Base-by-base conservation (phyloP, 2,888 invertebrate genomes). In the Sepiola atlantica region DNA sequence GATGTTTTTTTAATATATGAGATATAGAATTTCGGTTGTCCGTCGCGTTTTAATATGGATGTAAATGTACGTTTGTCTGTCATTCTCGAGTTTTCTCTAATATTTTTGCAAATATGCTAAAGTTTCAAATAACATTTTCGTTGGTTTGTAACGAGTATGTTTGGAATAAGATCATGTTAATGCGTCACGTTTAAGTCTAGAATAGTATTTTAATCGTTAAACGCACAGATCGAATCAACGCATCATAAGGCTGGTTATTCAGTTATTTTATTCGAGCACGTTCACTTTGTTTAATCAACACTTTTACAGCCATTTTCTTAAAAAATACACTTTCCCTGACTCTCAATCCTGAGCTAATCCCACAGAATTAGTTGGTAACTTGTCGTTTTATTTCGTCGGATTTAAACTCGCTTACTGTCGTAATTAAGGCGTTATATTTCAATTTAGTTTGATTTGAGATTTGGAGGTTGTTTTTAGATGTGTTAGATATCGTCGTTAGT, bases 361-460 rank as follows among this genome's bases (percentile, higher is more conserved):
- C 77, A 14, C n/a, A 10, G 77, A 77, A 77, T n/a, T 77, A 77
- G 32, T 77, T 32, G n/a, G 3, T 16, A 16, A 77, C n/a, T 77
- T 77, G 77, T 77, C 77, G 32, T 77, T 32, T 77, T 16, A 77
- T 77, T 77, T 77, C n/a, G n/a, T n/a, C 77, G 16, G 77, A 77
- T 77, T 77, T n/a, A 77, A 77, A 77, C n/a, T n/a, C 32, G 77
- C n/a, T n/a, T 77, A 77, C n/a, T 77, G 12, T n/a, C 32, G 77
- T 77, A 77, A 77, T 77, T 77, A 77, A 77, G 77, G 77, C 32
- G n/a, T 77, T 77, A 77, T 32, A 77, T 77, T 77, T 77, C 77
- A 77, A 32, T 77, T 77, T 77, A 12, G 77, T 77, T 77, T 77
- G n/a, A 77, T 77, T 77, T 77, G 77, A 77, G n/a, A 77, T 32